Percentiles rank a stretch among this genome's conserved stretches.
phyloP scores from a whole-genome alignment of 1,140 invertebrate species.

The Latrodectus geometricus region DNA sequence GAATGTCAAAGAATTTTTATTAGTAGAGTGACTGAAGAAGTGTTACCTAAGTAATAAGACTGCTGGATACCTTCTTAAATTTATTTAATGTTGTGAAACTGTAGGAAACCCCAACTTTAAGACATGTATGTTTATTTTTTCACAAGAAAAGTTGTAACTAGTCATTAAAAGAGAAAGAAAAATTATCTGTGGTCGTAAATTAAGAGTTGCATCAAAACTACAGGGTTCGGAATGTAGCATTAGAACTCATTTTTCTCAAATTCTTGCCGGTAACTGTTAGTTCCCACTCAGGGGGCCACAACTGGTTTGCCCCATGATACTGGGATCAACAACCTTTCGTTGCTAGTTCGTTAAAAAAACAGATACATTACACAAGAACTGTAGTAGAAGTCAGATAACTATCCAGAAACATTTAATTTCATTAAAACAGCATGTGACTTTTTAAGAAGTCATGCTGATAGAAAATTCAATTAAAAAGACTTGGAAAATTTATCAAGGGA shows the following conservation, averaged over 20 bases:
- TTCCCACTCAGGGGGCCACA: slow-evolving; percentile 31
- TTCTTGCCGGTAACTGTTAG: slow-evolving; percentile 7
- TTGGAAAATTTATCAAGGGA: too few species aligned
- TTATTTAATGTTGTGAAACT: not conserved
- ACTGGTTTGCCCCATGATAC: slow-evolving; percentile 17
- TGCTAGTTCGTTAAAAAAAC: slow-evolving; percentile 6
- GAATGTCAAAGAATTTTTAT: too few species aligned
- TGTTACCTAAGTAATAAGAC: too few species aligned
- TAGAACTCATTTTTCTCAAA: not conserved
- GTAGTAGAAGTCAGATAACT: too few species aligned
- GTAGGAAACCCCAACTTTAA: too few species aligned
- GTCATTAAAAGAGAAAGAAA: slow-evolving; percentile 12
- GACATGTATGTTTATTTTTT: too few species aligned
- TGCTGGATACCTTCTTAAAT: not conserved
- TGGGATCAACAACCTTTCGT: slow-evolving; percentile 34
- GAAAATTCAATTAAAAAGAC: too few species aligned
- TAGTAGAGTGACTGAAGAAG: too few species aligned
- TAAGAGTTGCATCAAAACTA: not conserved
- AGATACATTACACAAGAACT: not conserved
- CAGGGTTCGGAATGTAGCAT: not conserved
- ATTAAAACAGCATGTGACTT: too few species aligned
- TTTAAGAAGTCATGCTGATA: too few species aligned
- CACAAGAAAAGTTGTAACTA: not conserved
- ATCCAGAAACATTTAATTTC: too few species aligned
- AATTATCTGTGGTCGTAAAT: not conserved